Evolutionary conservation across 2,797 vertebrate genomes (phyloP).

Genomic region (Thalassophryne amazonica): DNA sequence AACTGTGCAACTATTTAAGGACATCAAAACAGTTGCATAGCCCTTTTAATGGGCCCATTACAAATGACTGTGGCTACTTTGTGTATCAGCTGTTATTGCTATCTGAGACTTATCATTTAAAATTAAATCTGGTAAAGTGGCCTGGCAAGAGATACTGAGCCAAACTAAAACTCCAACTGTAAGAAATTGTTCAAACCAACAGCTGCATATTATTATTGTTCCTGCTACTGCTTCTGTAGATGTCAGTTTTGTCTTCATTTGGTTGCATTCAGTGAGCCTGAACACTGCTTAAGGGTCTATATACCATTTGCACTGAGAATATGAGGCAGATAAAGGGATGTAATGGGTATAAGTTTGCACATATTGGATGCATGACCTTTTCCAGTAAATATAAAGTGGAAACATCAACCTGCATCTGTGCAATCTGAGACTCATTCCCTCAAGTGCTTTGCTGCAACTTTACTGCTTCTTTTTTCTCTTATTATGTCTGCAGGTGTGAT

Average conservation of each 20-base stretch:
- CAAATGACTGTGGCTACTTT: constrained; percentile 50
- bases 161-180: constrained; percentile 62
- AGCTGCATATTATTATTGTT: constrained; percentile 70
- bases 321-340: constrained; percentile 35
- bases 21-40: constrained; percentile 20
- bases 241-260: constrained; percentile 65
- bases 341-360: constrained; percentile 43
- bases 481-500: constrained; percentile 12
- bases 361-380: constrained; percentile 52
- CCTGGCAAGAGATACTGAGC: constrained; percentile 57
- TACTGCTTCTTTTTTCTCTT: not conserved
- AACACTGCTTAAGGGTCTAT: constrained; percentile 19
- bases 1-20: constrained; percentile 25
- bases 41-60: constrained; percentile 54
- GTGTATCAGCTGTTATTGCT: constrained; percentile 57
- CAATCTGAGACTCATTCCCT: constrained; percentile 8
- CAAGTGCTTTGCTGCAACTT: constrained; percentile 1
- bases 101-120: constrained; percentile 60
- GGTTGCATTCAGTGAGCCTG: constrained; percentile 36
- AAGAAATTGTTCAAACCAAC: constrained; percentile 47
- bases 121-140: constrained; percentile 71
- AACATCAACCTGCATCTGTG: constrained; percentile 29
- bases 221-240: constrained; percentile 54
- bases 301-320: constrained; percentile 19
- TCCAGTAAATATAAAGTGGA: constrained; percentile 27